A percentile compares a stretch with the other conserved stretches of the same genome.
Conservation (phyloP, 2,113 vertebrate species). For the Danionella cerebrum region DNA sequence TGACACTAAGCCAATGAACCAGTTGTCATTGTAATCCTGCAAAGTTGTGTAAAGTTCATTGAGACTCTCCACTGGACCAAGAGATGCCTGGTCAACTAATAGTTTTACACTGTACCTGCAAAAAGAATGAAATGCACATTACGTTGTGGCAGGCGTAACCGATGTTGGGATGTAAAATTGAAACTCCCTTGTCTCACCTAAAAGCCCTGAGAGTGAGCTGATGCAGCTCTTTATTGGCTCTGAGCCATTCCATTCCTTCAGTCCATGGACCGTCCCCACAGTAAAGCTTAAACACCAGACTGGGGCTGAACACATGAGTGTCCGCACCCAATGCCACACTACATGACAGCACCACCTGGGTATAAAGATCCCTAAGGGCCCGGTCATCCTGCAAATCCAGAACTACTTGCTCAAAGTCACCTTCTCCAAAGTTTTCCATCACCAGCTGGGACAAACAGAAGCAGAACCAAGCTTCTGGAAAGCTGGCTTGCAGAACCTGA, state of each 20-base stretch:
- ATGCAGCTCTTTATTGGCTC: slow-evolving; percentile 81
- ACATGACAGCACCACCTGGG: slow-evolving; percentile 78
- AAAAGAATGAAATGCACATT: neutral
- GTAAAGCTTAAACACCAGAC: slow-evolving; percentile 82
- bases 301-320: slow-evolving; percentile 70
- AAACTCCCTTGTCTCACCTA: slow-evolving; percentile 68
- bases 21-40: slow-evolving; percentile 83
- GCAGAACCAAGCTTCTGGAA: slow-evolving; percentile 90
- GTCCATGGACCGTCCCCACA: slow-evolving; percentile 85
- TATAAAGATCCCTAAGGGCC: slow-evolving; percentile 74
- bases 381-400: slow-evolving; percentile 77
- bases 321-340: slow-evolving; percentile 81
- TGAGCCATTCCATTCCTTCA: slow-evolving; percentile 83
- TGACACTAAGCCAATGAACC: slow-evolving; percentile 88
- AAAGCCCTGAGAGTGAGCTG: slow-evolving; percentile 85
- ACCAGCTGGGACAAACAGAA: slow-evolving; percentile 78
- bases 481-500: slow-evolving; percentile 72
- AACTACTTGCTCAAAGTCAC: slow-evolving; percentile 66
- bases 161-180: neutral
- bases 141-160: neutral
- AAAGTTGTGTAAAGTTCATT: slow-evolving; percentile 77
- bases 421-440: slow-evolving; percentile 68
- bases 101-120: slow-evolving; percentile 89
- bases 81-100: slow-evolving; percentile 90
- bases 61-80: slow-evolving; percentile 81